phyloP scores from a whole-genome alignment of 1,140 invertebrate genomes.

The Danaus plexippus region DNA sequence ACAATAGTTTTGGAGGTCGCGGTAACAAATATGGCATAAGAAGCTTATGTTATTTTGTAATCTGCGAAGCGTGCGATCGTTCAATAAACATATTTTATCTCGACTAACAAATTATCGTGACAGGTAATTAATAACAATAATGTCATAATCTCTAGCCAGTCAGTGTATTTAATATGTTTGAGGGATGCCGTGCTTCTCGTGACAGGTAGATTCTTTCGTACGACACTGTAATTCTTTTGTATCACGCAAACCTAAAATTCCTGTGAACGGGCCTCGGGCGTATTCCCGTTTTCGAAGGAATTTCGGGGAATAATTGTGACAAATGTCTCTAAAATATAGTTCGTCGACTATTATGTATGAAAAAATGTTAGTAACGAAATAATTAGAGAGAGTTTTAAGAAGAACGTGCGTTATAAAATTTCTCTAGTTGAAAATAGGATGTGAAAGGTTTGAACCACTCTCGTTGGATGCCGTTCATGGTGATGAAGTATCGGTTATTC shows the following conservation, averaged over 20 bases:
- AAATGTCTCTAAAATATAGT: too few species aligned
- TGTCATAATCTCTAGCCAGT: too few species aligned
- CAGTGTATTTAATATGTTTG: not conserved
- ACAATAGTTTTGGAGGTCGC: too few species aligned
- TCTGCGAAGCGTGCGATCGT: too few species aligned
- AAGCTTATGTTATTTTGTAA: too few species aligned
- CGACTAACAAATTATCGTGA: not conserved
- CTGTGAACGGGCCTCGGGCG: constrained; percentile 2
- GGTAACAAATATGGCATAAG: too few species aligned
- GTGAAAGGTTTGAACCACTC: constrained; percentile 16
- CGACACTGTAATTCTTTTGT: constrained; percentile 1
- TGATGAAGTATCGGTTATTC: constrained; percentile 5
- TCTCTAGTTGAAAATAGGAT: constrained; percentile 13
- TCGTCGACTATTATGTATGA: not conserved
- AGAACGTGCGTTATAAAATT: too few species aligned
- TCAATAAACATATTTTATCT: too few species aligned
- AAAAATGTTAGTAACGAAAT: constrained; percentile 2
- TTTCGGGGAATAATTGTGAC: too few species aligned
- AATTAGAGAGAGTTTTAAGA: too few species aligned
- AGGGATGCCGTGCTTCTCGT: constrained; percentile 1
- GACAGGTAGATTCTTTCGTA: constrained; percentile 7
- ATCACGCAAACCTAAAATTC: constrained; percentile 10
- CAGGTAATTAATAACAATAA: too few species aligned
- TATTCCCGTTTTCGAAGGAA: not conserved
- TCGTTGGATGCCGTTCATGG: constrained; percentile 10